Percentiles rank a stretch among this genome's conserved stretches.
These are phyloP conservation scores for Buathra laborator DNA, from an alignment of 2,888 invertebrate genomes.

Conservation along the genomic window DNA sequence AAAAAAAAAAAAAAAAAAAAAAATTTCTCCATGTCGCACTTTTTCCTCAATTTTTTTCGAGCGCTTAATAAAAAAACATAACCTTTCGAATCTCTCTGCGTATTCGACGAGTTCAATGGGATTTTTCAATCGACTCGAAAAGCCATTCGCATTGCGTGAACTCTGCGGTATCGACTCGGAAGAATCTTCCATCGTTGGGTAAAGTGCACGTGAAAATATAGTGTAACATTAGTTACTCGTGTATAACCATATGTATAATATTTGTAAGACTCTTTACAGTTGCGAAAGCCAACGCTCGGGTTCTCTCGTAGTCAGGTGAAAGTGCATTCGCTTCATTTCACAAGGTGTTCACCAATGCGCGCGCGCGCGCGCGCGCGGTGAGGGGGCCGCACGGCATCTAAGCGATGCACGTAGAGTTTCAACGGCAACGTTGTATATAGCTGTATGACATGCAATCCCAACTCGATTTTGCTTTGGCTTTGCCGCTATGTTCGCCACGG, in stretches of 20 bases:
- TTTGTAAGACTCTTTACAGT: conserved; percentile 59
- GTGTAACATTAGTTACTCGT: conserved; percentile 55
- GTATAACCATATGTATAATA: conserved; percentile 56
- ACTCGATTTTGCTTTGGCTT: conserved; percentile 31
- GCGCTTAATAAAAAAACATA: background rate
- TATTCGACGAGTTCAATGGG: too few species aligned
- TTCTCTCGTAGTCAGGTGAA: conserved; percentile 74
- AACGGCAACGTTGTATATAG: background rate
- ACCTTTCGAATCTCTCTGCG: too few species aligned
- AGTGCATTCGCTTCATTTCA: conserved; percentile 81
- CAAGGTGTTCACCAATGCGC: conserved; percentile 71
- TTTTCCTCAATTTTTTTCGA: background rate
- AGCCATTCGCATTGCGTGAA: too few species aligned
- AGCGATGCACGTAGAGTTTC: conserved; percentile 33
- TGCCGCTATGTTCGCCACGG: background rate
- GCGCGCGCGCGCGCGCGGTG: conserved; percentile 31
- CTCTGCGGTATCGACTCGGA: too few species aligned
- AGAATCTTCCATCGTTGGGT: too few species aligned
- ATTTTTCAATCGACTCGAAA: too few species aligned
- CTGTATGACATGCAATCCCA: conserved; percentile 37
- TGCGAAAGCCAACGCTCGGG: conserved; percentile 72
- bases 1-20: conserved; percentile 13
- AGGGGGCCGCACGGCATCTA: conserved; percentile 39
- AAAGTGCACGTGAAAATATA: background rate
- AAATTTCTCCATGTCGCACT: background rate